Evolutionary conservation across 2,888 invertebrate genomes (phyloP).

Genomic region (Polylopha cassiicola): DNA sequence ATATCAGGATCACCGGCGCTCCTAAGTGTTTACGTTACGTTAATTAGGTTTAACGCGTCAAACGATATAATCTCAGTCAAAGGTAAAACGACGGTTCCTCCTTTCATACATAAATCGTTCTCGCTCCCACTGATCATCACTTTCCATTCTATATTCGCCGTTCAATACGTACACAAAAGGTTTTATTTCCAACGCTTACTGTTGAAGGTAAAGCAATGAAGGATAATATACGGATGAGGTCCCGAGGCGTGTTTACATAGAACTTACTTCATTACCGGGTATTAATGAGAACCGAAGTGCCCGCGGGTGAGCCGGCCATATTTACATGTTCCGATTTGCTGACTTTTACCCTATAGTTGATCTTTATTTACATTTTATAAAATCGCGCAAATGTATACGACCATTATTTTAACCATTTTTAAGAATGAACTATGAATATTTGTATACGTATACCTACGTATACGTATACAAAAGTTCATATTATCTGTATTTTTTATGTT

Average conservation of each 20-base stretch:
- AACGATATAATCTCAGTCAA: constrained; percentile 55
- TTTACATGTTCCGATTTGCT: constrained; percentile 47
- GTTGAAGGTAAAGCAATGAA: constrained; percentile 44
- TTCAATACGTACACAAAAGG: constrained; percentile 41
- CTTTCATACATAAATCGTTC: constrained; percentile 53
- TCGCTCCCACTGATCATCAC: constrained; percentile 40
- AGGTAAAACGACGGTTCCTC: constrained; percentile 49
- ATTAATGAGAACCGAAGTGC: constrained; percentile 63
- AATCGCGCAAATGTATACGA: too few relatives aligned
- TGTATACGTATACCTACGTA: too few relatives aligned
- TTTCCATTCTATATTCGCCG: constrained; percentile 33
- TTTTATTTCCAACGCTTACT: constrained; percentile 43
- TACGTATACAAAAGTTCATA: too few relatives aligned
- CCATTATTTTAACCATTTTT: too few relatives aligned
- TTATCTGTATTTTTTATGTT: constrained; percentile 18
- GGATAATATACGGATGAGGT: constrained; percentile 58
- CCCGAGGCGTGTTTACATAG: constrained; percentile 67
- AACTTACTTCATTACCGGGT: constrained; percentile 70
- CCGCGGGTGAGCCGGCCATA: constrained; percentile 47
- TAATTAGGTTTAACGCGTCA: constrained; percentile 55
- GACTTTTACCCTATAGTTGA: constrained; percentile 34
- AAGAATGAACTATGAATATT: too few relatives aligned
- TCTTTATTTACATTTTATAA: constrained; percentile 7
- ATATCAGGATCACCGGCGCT: constrained; percentile 25
- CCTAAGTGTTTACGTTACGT: constrained; percentile 38